phyloP scores from a whole-genome alignment of 2,888 invertebrate genomes.

The Biston betularia region DNA sequence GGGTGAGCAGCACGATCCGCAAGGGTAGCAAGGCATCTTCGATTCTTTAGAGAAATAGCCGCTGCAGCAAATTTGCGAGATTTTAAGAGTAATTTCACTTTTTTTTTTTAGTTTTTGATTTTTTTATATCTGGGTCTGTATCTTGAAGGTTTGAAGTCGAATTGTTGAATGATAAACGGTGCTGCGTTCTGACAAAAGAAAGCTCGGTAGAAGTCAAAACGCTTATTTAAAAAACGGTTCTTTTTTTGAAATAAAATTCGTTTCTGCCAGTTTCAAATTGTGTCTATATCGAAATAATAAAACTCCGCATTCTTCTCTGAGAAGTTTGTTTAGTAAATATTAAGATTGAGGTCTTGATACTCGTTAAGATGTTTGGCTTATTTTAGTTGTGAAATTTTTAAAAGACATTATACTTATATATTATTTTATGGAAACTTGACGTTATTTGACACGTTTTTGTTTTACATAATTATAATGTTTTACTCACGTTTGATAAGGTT shows the following conservation, averaged over 20 bases:
- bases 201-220: conserved; percentile 35
- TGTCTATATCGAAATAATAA: neutral
- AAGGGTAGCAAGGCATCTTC: conserved; percentile 65
- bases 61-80: conserved; percentile 36
- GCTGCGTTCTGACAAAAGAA: conserved; percentile 46
- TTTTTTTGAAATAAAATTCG: neutral
- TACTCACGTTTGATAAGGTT: too few relatives aligned
- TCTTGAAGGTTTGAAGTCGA: conserved; percentile 64
- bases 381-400: neutral
- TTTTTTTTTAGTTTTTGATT: conserved; percentile 42
- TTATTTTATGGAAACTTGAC: too few relatives aligned
- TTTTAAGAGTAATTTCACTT: conserved; percentile 16
- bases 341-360: neutral
- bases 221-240: neutral
- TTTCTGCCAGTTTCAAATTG: neutral
- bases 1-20: conserved; percentile 53
- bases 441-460: too few relatives aligned
- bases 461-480: too few relatives aligned
- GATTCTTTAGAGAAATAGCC: conserved; percentile 35
- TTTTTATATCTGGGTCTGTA: conserved; percentile 46
- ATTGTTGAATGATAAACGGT: conserved; percentile 48
- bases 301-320: neutral
- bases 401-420: neutral
- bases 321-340: neutral
- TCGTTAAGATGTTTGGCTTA: neutral